Conservation (phyloP, 2,888 invertebrate species). For the Sphaerophoria taeniata region DNA sequence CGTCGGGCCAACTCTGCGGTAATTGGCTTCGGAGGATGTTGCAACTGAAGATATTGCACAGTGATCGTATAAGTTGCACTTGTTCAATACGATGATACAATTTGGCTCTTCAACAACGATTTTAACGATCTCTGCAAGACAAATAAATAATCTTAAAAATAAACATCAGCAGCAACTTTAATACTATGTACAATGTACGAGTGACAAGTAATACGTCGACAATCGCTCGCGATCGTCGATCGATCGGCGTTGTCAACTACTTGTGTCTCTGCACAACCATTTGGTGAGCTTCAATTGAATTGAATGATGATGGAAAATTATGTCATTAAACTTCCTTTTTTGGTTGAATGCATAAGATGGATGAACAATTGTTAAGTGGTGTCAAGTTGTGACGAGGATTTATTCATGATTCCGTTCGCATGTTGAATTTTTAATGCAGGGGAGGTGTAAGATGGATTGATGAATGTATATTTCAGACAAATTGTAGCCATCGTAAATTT, state of each 20-base stretch:
- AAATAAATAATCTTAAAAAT: background rate
- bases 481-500: constrained; percentile 22
- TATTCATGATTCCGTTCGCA: constrained; percentile 32
- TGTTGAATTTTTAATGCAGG: constrained; percentile 1
- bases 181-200: background rate
- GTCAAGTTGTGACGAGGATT: constrained; percentile 50
- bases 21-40: no score
- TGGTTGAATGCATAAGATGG: constrained; percentile 30
- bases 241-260: constrained; percentile 34
- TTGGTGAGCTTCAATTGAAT: constrained; percentile 35
- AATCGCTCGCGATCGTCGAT: constrained; percentile 34
- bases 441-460: constrained; percentile 44
- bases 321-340: constrained; percentile 65
- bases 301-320: constrained; percentile 67
- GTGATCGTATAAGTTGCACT: constrained; percentile 59
- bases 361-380: constrained; percentile 41
- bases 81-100: constrained; percentile 62
- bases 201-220: constrained; percentile 30
- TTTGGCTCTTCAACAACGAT: constrained; percentile 14
- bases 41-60: constrained; percentile 28
- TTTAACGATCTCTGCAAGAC: background rate
- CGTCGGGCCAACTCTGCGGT: no score
- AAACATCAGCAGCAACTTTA: constrained; percentile 5
- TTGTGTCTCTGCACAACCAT: background rate
- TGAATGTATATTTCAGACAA: constrained; percentile 48